Base-by-base conservation (phyloP, 2,888 invertebrate genomes). In the Trypoxylon attenuatum region DNA sequence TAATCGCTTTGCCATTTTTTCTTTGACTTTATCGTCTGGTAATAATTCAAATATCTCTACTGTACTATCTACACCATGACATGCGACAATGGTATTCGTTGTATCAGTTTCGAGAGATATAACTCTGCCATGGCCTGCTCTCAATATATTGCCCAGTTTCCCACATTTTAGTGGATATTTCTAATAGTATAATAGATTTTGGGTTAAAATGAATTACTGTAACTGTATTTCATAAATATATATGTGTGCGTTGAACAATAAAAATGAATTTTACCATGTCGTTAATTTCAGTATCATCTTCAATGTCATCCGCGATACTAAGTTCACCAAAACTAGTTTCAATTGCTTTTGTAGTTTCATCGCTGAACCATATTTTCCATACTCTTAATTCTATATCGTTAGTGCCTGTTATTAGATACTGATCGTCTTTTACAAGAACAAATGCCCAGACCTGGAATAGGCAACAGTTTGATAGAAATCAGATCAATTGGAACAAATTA, bases 401-500 rank as follows among this genome's bases (percentile, higher is more conserved):
- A 72, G 94, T 93, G 15, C 97, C 98, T 5, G 96, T 94, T n/a
- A 98, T 91, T 77, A 99, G 88, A 78, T 95, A 93, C 46, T 91
- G 90, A 80, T 95, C 95, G 79, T 95, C 90, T 81, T 93, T 93
- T 22, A 95, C 86, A 43, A 98, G 87, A 25, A 91, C 90, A 81
- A 98, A 91, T 41, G 94, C 92, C 95, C 97, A 97, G 18, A 98
- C 92, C 94, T 94, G 80, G 69, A n/a, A n/a, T n/a, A n/a, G n/a
- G n/a, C n/a, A 71, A 45, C 60, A 55, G n/a, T 64, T 15, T n/a
- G 2, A 33, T 39, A 1, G 39, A 41, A 56, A 39, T 5, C 38
- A 58, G 46, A 19, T 13, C 22, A 47, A 18, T 21, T 39, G 21
- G 25, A 25, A 13, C 22, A 22, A 57, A 51, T 6, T 2, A 13